A percentile compares a stretch with the other conserved stretches of the same genome.
phyloP scores from a whole-genome alignment of 2,797 vertebrate genomes.

The Amazona ochrocephala region DNA sequence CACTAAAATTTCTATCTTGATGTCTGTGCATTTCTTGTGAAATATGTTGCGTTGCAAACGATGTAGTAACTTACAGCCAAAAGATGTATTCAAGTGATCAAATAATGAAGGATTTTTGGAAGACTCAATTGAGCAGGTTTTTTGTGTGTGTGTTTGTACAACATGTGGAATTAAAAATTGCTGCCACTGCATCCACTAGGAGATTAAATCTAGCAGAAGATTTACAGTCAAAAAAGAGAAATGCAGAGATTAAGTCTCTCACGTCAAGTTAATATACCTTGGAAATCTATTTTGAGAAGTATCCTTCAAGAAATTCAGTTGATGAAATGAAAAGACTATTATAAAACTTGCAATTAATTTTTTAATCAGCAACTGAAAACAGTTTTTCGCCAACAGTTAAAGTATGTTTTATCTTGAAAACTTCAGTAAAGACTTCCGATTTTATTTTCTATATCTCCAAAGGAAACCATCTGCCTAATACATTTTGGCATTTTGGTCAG shows the following conservation, averaged over 20 bases:
- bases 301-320: not conserved
- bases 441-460: not conserved
- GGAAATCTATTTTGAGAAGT: not conserved
- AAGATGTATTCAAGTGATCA: not conserved
- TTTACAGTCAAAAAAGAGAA: not conserved
- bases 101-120: not conserved
- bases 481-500: not conserved
- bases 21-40: not conserved
- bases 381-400: not conserved
- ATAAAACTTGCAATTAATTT: not conserved
- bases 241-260: not conserved
- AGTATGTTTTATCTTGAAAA: not conserved
- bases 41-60: not conserved
- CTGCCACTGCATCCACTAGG: not conserved
- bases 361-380: not conserved
- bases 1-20: not conserved
- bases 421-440: not conserved
- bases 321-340: not conserved
- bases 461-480: not conserved
- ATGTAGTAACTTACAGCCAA: not conserved
- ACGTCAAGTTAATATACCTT: not conserved
- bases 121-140: accelerated
- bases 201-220: not conserved
- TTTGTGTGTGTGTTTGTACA: not conserved
- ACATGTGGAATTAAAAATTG: not conserved